These are phyloP conservation scores for Microtus pennsylvanicus DNA, from an alignment of 2,113 vertebrate species.

Conservation along the genomic window DNA sequence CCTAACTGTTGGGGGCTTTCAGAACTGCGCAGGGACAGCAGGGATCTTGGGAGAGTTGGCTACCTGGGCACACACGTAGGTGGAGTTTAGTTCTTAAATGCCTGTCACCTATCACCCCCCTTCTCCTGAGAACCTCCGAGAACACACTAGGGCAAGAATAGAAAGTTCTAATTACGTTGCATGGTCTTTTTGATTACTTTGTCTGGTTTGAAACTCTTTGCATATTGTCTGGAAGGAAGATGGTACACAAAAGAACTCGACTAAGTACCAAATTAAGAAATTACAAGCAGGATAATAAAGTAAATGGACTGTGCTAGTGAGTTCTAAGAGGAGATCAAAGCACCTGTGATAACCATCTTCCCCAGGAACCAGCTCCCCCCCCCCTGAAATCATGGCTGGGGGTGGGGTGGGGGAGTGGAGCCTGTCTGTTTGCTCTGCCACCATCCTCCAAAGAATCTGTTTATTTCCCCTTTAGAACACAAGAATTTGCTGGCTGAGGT, in stretches of 20 bases:
- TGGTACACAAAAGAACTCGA: neutral
- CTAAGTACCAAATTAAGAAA: conserved; percentile 70
- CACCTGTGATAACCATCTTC: conserved; percentile 52
- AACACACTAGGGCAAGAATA: neutral
- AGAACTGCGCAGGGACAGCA: neutral
- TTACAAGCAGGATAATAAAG: conserved; percentile 68
- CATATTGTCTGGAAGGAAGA: conserved; percentile 42
- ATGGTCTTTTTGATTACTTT: conserved; percentile 53
- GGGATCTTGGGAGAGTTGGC: neutral
- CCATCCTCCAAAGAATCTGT: neutral
- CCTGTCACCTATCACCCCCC: neutral
- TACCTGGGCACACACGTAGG: neutral
- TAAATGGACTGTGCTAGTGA: conserved; percentile 56
- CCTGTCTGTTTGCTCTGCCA: neutral
- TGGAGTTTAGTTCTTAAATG: neutral
- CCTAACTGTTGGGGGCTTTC: neutral
- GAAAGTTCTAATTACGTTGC: neutral
- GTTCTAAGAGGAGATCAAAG: conserved; percentile 35
- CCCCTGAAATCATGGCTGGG: conserved; percentile 51
- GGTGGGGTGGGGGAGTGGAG: neutral
- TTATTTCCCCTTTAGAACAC: conserved; percentile 47
- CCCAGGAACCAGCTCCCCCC: neutral
- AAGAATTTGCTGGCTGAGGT: conserved; percentile 50
- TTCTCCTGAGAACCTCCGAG: neutral
- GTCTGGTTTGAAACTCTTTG: conserved; percentile 1